Evolutionary conservation across 2,888 invertebrate genomes (phyloP).

Genomic region (Brachycybe producta): DNA sequence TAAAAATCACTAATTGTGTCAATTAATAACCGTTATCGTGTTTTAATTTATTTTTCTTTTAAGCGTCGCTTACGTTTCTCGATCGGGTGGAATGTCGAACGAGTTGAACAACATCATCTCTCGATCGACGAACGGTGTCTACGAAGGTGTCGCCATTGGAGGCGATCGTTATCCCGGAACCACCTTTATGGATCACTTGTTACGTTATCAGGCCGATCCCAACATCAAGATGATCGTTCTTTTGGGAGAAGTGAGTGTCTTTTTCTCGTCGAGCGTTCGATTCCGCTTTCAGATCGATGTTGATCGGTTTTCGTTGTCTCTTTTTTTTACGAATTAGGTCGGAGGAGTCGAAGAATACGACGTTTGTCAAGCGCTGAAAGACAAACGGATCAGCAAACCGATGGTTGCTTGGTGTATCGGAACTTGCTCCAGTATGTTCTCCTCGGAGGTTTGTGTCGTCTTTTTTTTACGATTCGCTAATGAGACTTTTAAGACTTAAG

Average conservation of each 20-base stretch:
- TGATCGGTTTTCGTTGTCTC: neutral
- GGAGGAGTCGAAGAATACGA: conserved; percentile 97
- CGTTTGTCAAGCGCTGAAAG: conserved; percentile 73
- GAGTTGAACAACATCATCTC: conserved; percentile 96
- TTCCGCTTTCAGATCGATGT: conserved; percentile 3
- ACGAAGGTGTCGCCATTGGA: conserved; percentile 95
- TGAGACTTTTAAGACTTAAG: neutral
- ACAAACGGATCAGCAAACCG: conserved; percentile 74
- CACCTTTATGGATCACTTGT: conserved; percentile 92
- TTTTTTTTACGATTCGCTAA: conserved; percentile 7
- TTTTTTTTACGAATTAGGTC: conserved; percentile 38
- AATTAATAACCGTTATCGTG: neutral
- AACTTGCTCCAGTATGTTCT: conserved; percentile 46
- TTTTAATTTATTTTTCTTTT: conserved; percentile 1
- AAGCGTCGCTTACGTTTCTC: conserved; percentile 94
- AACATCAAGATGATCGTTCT: conserved; percentile 85
- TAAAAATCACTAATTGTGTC: neutral
- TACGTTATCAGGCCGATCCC: conserved; percentile 56
- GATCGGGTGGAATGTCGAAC: conserved; percentile 99
- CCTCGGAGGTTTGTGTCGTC: conserved; percentile 37
- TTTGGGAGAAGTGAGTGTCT: conserved; percentile 66
- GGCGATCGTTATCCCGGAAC: conserved; percentile 97
- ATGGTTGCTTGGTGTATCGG: conserved; percentile 99
- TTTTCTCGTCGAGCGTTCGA: too few species aligned
- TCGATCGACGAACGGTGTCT: conserved; percentile 90